Evolutionary conservation across 2,797 vertebrate species (phyloP), one percentile per base, ranked within the genome.

Genomic region (Neoniphon sammara): DNA sequence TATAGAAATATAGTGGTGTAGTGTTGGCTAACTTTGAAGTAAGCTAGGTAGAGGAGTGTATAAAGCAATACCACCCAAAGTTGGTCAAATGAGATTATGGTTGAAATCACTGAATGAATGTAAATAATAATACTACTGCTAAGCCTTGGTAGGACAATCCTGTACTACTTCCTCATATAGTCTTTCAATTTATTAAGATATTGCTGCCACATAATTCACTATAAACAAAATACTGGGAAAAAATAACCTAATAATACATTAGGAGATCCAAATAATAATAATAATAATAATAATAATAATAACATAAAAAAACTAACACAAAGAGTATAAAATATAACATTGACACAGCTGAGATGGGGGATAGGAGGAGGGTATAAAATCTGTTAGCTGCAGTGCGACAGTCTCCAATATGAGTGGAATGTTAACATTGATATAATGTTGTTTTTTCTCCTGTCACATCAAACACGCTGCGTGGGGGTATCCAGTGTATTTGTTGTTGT

Each of bases 361-460:
- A 70, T n/a, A 77, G 30, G 31, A 71, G 56, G 59, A 73, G 57
- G 75, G 50, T 69, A 85, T 67, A 57, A 67, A 76, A 77, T 52
- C 60, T 79, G 88, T 93, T 91, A 93, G 93, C 91, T 93, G 93
- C 94, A 96, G 93, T 95, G 92, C 86, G 83, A 94, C 91, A 95
- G 92, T 94, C 93, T 95, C 94, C 91, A 90, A 80, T 94, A 94
- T 94, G 93, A 89, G 93, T 94, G 91, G 88, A 88, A 93, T 93
- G 93, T 93, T 94, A 95, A 94, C 91, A 88, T 44, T 88, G 91
- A 69, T 80, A 57, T 73, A 73, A 77, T 89, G 81, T 70, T 89
- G 81, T 70, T 64, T 74, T 68, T 57, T 21, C 49, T 72, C 66
- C 62, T 73, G 70, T 83, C 66, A 85, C 78, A 88, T 76, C 79